Evolutionary conservation across 2,888 invertebrate genomes (phyloP), one percentile per base, ranked within the genome.

Genomic region (Erebia ligea): DNA sequence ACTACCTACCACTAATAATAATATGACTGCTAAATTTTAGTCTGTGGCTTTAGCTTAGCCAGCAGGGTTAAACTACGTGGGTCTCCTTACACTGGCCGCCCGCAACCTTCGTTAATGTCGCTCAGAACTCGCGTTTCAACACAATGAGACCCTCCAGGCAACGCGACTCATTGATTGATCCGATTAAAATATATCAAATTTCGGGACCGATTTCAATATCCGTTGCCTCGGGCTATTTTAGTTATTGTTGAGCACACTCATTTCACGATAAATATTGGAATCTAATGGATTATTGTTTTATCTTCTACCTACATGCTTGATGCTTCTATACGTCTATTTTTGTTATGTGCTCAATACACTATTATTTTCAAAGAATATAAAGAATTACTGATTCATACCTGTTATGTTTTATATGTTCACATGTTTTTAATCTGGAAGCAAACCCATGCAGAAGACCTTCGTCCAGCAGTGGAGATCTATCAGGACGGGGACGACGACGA

Each of bases 51-150:
- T 52, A 66, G 69, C 73, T 70, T 66, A 70, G 69, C 71, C 66
- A 73, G 68, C 72, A 65, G 70, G 68, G 68, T 69, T 59, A 73
- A 75, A 76, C 73, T 73, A 71, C 68, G 70, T 75, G 77, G 89
- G 72, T 86, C 88, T 70, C 71, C 68, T 69, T 80, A 77, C 40
- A 65, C 73, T 85, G 85, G 90, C n/a, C 83, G 76, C 76, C 77
- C 78, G 86, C 86, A 88, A 88, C 90, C 89, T 89, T 87, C 85
- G 84, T 87, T 90, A 90, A 90, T 90, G 87, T 88, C 89, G 90
- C 89, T 89, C 88, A 89, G 87, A 87, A 87, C 84, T 86, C 80
- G 86, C 85, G 85, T 86, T 86, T 84, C 83, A 89, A 87, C 86
- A 88, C 87, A 90, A 88, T 89, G 85, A 74, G 73, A 67, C 73